Conservation (phyloP, 64 coral and sea anemone genomes). For the Cladopsammia gracilis region DNA sequence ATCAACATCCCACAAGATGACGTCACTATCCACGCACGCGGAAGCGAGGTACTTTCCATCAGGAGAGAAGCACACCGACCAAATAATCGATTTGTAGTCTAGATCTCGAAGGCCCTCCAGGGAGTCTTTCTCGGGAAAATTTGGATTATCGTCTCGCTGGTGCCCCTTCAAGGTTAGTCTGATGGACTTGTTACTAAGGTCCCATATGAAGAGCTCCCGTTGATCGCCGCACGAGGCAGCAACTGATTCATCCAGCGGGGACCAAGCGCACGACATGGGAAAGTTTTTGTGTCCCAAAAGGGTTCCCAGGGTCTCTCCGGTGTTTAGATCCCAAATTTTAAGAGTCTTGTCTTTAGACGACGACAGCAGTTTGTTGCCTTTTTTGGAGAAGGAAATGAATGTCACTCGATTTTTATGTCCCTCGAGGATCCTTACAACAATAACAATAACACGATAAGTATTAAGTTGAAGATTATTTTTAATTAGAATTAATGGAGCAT, state of each 20-base stretch:
- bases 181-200: neutral
- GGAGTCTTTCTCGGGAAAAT: conserved; percentile 52
- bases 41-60: conserved; percentile 56
- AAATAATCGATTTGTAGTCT: conserved; percentile 54
- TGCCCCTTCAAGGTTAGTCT: neutral
- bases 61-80: conserved; percentile 64
- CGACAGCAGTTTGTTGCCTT: conserved; percentile 37
- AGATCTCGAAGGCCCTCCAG: conserved; percentile 10
- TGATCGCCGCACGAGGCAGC: conserved; percentile 56
- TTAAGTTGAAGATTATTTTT: no score
- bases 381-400: conserved; percentile 46
- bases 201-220: conserved; percentile 65
- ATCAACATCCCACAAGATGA: conserved; percentile 40
- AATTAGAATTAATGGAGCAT: no score
- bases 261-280: conserved; percentile 67
- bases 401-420: conserved; percentile 66
- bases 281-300: conserved; percentile 32
- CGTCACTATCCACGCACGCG: conserved; percentile 45
- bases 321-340: conserved; percentile 50
- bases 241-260: conserved; percentile 44
- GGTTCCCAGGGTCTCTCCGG: neutral
- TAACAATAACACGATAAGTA: neutral
- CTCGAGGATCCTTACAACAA: conserved; percentile 4
- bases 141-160: conserved; percentile 38
- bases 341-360: conserved; percentile 54